A percentile compares a stretch with the other conserved stretches of the same genome.
Evolutionary conservation across 2,797 vertebrate genomes (phyloP).

Genomic region (Microtus agrestis): DNA sequence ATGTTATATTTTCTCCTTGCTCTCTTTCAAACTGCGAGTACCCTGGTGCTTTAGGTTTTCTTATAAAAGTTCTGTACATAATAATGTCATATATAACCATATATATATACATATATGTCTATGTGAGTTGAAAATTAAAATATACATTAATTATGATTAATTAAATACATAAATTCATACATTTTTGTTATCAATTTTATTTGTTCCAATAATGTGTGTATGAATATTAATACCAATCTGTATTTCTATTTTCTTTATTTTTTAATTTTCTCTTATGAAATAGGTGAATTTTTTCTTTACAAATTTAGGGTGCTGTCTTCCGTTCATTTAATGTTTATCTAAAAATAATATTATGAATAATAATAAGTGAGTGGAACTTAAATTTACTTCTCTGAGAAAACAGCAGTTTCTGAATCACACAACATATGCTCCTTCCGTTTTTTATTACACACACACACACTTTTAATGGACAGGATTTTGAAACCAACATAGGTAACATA

Average conservation of each 20-base stretch:
- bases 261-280: neutral
- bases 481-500: neutral
- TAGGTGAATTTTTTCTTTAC: neutral
- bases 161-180: neutral
- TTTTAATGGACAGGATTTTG: neutral
- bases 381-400: neutral
- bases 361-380: conserved; percentile 29
- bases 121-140: neutral
- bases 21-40: neutral
- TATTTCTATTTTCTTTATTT: neutral
- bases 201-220: neutral
- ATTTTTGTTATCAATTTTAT: neutral
- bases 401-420: neutral
- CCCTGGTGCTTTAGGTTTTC: neutral
- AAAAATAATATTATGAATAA: neutral
- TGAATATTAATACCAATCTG: neutral
- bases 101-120: neutral
- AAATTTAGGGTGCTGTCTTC: neutral
- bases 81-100: neutral
- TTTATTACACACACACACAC: no score
- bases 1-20: neutral
- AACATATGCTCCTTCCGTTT: neutral
- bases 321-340: neutral
- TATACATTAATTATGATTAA: neutral
- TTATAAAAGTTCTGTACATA: neutral